These are phyloP conservation scores for Cephus nigrinus DNA, from an alignment of 2,888 invertebrate genomes.

Conservation along the genomic window DNA sequence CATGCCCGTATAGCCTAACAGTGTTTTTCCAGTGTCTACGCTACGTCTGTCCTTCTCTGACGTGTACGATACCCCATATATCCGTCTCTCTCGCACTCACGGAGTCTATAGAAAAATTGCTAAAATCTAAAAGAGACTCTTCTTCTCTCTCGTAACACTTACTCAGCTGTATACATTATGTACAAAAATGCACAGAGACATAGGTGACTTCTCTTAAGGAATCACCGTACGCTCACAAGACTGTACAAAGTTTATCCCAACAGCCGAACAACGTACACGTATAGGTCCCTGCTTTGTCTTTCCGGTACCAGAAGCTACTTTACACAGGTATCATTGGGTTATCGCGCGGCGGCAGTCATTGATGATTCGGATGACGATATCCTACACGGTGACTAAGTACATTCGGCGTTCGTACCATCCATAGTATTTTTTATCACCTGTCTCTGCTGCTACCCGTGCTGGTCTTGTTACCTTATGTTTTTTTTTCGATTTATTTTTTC, in stretches of 20 bases:
- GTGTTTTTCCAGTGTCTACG: no score
- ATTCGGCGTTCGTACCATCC: background rate
- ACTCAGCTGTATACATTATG: accelerated
- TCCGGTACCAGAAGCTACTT: slow-evolving; percentile 2
- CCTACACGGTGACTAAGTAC: background rate
- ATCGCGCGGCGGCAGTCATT: background rate
- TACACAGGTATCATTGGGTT: background rate
- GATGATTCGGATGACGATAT: background rate
- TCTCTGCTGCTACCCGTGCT: background rate
- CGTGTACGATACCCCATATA: no score
- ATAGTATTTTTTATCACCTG: background rate
- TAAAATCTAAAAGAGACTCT: no score
- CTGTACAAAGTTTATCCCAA: background rate
- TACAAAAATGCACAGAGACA: no score
- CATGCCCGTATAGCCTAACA: no score
- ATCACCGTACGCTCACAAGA: no score
- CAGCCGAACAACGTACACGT: background rate
- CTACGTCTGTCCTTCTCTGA: no score
- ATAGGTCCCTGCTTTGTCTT: background rate
- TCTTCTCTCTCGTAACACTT: no score
- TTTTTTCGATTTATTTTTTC: no score
- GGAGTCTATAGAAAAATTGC: no score
- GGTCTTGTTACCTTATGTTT: background rate
- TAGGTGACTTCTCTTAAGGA: no score
- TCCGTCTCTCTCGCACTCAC: no score